Evolutionary conservation across 1,140 invertebrate genomes (phyloP).

Genomic region (Drosophila equinoxialis): DNA sequence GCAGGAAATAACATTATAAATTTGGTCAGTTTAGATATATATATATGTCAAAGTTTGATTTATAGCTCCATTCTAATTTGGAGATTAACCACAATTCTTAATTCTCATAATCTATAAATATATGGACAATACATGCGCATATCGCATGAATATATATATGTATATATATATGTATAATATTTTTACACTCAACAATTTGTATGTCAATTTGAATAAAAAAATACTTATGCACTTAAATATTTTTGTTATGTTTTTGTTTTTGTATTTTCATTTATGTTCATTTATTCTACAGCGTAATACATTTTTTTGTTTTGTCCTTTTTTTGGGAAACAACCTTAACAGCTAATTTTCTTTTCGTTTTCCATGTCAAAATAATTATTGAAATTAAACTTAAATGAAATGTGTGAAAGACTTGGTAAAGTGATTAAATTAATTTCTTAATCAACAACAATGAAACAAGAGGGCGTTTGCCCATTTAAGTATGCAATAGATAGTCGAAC

Average conservation of each 20-base stretch:
- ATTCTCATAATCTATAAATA: conserved; percentile 29
- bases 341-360: not conserved
- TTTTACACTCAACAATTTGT: conserved; percentile 45
- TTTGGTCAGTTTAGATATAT: conserved; percentile 2
- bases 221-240: conserved; percentile 53
- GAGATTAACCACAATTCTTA: conserved; percentile 9
- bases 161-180: not conserved
- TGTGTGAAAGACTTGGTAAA: too few relatives aligned
- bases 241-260: conserved; percentile 8
- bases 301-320: conserved; percentile 27
- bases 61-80: not conserved
- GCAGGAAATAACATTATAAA: conserved; percentile 13
- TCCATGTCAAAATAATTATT: too few relatives aligned
- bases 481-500: too few relatives aligned
- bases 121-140: conserved; percentile 24
- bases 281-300: conserved; percentile 47
- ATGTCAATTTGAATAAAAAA: conserved; percentile 61
- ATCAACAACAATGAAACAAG: too few relatives aligned
- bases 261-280: not conserved
- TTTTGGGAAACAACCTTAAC: conserved; percentile 13
- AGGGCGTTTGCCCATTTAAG: too few relatives aligned
- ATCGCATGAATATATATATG: conserved; percentile 5
- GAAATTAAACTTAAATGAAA: too few relatives aligned
- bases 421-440: too few relatives aligned
- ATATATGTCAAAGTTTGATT: conserved; percentile 17